Evolutionary conservation across 2,888 invertebrate species (phyloP).

Genomic region (Fragum whitleyi): DNA sequence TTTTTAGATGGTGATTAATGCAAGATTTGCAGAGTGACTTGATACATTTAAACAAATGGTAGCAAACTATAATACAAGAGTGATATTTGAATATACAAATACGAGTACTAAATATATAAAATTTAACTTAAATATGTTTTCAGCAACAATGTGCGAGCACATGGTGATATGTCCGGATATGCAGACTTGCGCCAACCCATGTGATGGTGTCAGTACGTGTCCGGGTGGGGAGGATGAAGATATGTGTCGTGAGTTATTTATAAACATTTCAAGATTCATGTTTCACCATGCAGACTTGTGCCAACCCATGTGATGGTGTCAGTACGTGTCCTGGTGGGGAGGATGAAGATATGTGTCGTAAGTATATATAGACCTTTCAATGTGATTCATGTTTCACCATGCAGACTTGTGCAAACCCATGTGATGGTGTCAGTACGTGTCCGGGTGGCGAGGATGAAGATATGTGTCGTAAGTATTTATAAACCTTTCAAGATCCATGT

Average conservation of each 20-base stretch:
- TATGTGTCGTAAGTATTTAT: constrained; percentile 5
- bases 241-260: constrained; percentile 4
- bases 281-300: no score
- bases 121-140: no score
- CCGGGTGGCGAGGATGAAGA: constrained; percentile 6
- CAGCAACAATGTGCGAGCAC: neutral
- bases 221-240: constrained; percentile 7
- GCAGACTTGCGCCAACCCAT: constrained; percentile 4
- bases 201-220: constrained; percentile 6
- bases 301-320: neutral
- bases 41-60: no score
- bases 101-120: no score
- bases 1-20: no score
- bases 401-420: constrained; percentile 3
- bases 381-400: no score
- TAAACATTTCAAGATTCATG: no score
- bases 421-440: constrained; percentile 6
- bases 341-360: constrained; percentile 2
- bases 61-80: no score
- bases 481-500: no score
- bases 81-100: no score
- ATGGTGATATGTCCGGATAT: constrained; percentile 5
- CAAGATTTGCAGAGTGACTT: no score
- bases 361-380: neutral
- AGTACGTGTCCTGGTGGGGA: neutral